Evolutionary conservation across 2,888 invertebrate species (phyloP).

Genomic region (Nebria salina): DNA sequence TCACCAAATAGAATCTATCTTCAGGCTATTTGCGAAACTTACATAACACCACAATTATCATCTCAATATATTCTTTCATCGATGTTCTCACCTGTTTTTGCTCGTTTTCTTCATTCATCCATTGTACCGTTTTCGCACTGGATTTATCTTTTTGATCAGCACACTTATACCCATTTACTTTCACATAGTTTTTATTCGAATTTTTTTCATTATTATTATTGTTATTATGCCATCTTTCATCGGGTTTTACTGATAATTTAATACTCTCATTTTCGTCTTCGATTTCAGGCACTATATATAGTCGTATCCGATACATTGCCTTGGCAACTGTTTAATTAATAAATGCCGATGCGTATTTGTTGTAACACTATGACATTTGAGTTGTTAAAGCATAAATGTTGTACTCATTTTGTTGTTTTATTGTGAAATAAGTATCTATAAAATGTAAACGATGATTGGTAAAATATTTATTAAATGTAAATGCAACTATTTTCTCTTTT

Average conservation of each 20-base stretch:
- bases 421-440: too few species aligned
- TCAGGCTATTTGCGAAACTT: background rate
- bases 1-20: background rate
- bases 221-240: background rate
- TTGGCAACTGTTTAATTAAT: too few species aligned
- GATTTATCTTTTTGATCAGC: background rate
- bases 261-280: slow-evolving; percentile 33
- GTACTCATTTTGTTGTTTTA: background rate
- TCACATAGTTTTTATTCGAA: background rate
- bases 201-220: background rate
- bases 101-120: background rate
- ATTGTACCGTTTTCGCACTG: background rate
- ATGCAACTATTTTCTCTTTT: too few species aligned
- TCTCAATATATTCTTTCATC: background rate
- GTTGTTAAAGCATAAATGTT: background rate
- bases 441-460: too few species aligned
- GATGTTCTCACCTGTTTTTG: background rate
- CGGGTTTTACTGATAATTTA: background rate
- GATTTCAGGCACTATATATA: slow-evolving; percentile 53
- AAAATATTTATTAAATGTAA: too few species aligned
- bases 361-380: background rate
- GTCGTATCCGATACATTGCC: slow-evolving; percentile 52
- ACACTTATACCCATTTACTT: background rate
- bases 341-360: background rate
- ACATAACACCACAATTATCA: background rate